Base-by-base conservation (phyloP, 2,113 vertebrate species). In the Perca flavescens region DNA sequence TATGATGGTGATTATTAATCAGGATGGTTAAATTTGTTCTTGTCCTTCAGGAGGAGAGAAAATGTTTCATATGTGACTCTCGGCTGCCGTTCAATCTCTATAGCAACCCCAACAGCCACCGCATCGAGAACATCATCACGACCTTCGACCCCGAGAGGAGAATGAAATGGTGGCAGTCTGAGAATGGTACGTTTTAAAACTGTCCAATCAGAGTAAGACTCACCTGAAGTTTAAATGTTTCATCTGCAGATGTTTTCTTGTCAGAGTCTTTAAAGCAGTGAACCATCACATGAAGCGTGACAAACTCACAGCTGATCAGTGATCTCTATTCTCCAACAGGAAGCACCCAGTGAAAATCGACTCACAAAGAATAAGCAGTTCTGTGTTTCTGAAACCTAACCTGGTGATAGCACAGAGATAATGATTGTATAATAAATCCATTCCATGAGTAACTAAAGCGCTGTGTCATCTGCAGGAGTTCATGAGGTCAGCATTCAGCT, bases 101-200 rank as follows among this genome's bases (percentile, higher is more conserved):
- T 6, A 86, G 61, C n/a, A 96, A 96, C 52, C 87, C 87, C 4
- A 88, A 95, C 79, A 99, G 97, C 83, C 97, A 98, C 74, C 91
- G 60, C 46, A 90, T 96, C 10, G 95, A 98, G 81, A 99, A 98
- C 5, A 34, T 96, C 74, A 96, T 99, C 86, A 94, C 95, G 7
- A 92, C 91, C 0, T 97, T 97, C 79, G 95, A 96, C 60, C 92
- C 92, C 0, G 90, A 96, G 22, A 94, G 93, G 83, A 97, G 94
- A 89, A 94, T 94, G 70, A 97, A 94, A 81, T 98, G 97, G 97
- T 99, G 97, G 97, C 97, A 98, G 84, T 97, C 97, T 5, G 95
- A 97, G 94, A 98, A 97, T 0, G 96, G 97, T 97, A 88, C 75
- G 85, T 86, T 65, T 15, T 22, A 47, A 22, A 34, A 19, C 2